These are phyloP conservation scores for Salticus scenicus DNA, from an alignment of 2,888 invertebrate species.

Conservation along the genomic window DNA sequence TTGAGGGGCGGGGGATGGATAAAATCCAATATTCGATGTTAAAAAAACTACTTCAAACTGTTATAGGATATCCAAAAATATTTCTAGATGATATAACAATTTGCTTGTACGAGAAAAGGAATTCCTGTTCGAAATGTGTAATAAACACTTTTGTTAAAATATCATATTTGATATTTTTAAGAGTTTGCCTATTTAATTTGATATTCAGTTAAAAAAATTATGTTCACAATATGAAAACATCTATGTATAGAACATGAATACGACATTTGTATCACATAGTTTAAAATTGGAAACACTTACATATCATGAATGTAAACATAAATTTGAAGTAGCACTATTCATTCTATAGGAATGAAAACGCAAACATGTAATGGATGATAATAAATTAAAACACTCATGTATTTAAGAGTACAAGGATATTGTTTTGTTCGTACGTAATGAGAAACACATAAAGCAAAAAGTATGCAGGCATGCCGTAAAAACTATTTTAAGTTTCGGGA, in stretches of 20 bases:
- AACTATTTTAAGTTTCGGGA: background rate
- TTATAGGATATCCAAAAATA: no score
- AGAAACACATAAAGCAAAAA: background rate
- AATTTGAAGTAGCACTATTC: background rate
- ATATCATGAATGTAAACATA: background rate
- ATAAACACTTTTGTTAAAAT: no score
- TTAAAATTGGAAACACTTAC: background rate
- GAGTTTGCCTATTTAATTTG: no score
- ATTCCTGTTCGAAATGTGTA: no score
- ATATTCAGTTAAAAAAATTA: no score
- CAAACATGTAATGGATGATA: background rate
- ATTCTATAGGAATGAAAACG: background rate
- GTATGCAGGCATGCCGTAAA: conserved; percentile 27
- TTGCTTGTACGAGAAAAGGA: no score
- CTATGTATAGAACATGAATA: background rate
- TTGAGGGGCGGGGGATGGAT: no score
- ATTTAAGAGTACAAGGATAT: background rate
- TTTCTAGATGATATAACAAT: no score
- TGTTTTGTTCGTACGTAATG: background rate
- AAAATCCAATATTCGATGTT: no score
- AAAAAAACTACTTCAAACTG: no score
- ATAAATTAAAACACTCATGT: background rate
- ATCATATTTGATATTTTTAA: no score
- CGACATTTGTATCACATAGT: background rate
- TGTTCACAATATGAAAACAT: no score